Base-by-base conservation (phyloP, 2,113 vertebrate species). In the Ciconia boyciana region DNA sequence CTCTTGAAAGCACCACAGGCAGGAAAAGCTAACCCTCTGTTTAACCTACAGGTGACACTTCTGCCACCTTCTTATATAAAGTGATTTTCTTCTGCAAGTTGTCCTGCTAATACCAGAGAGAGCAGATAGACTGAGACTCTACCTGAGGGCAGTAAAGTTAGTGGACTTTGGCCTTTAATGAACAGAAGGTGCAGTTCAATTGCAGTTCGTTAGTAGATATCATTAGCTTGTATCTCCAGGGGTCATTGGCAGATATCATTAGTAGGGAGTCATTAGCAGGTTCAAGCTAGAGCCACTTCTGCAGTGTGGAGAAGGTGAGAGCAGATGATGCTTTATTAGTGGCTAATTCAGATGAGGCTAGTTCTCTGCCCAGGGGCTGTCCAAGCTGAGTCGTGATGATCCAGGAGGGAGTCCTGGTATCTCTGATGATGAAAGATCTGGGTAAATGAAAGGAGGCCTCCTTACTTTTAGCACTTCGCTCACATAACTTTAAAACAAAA, bases 181-280 rank as follows among this genome's bases (percentile, higher is more conserved):
- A 97, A 66, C 32, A 95, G 62, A 81, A 76, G 77, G 78, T 91
- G 80, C 80, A 89, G 72, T 97, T 91, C 89, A 94, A 76, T 85
- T 94, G 80, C 52, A 87, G 49, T 72, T 94, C 7, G 0, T 93
- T 88, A 92, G 78, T 65, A 83, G 43, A 43, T 91, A 91, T 95
- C 93, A 94, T 97, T 96, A 97, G 84, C 87, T 85, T 55, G 1
- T 91, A 36, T 68, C 94, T 93, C 82, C 75, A 90, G 83, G 87
- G 93, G 66, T 85, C 91, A 96, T 77, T 95, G 78, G 62, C 46
- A 95, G 74, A 66, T 78, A 90, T 91, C 84, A 80, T 95, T 96
- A 97, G 94, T 34, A 87, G 89, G 61, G 39, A 31, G 34, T 94
- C 91, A 80, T 97, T 97, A 97, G 78, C 78, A 88, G 48, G 39